Conservation (phyloP, 2,113 vertebrate genomes). For the Rhinogobius similis region DNA sequence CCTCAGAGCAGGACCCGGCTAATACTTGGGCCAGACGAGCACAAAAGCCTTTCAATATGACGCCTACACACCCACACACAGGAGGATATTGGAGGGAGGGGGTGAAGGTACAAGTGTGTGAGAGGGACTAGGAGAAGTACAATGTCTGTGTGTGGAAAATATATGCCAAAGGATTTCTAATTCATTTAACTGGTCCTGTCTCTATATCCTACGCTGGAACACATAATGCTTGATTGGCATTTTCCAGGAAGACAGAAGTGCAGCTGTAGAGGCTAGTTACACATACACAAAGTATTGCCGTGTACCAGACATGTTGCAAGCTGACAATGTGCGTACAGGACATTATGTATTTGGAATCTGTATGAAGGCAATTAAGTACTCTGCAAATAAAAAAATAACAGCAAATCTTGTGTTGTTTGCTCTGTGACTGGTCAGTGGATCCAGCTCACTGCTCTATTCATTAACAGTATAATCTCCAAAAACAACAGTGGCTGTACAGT, state of each 20-base stretch:
- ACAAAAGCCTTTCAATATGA: slow-evolving; percentile 52
- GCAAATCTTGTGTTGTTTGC: slow-evolving; percentile 27
- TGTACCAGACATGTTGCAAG: slow-evolving; percentile 33
- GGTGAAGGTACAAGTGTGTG: slow-evolving; percentile 1
- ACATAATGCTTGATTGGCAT: slow-evolving; percentile 40
- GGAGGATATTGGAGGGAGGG: slow-evolving; percentile 40
- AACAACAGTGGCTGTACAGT: slow-evolving; percentile 58
- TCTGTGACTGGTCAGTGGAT: slow-evolving; percentile 57
- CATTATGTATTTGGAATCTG: slow-evolving; percentile 23
- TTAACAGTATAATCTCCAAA: slow-evolving; percentile 61
- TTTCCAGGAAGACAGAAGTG: slow-evolving; percentile 17
- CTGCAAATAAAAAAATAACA: not conserved
- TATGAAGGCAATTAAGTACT: slow-evolving; percentile 1
- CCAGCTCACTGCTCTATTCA: slow-evolving; percentile 55
- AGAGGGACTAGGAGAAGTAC: slow-evolving; percentile 23
- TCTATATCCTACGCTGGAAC: slow-evolving; percentile 16
- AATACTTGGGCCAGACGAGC: slow-evolving; percentile 59
- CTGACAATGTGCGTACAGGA: slow-evolving; percentile 16
- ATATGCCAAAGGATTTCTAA: slow-evolving; percentile 24
- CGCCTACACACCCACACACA: slow-evolving; percentile 43
- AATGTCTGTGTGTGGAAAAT: slow-evolving; percentile 16
- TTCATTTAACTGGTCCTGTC: slow-evolving; percentile 23
- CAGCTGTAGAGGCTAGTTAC: slow-evolving; percentile 46
- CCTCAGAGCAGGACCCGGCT: slow-evolving; percentile 34
- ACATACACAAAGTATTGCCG: slow-evolving; percentile 48